Evolutionary conservation across 2,113 vertebrate genomes (phyloP).

Genomic region (Coturnix japonica): DNA sequence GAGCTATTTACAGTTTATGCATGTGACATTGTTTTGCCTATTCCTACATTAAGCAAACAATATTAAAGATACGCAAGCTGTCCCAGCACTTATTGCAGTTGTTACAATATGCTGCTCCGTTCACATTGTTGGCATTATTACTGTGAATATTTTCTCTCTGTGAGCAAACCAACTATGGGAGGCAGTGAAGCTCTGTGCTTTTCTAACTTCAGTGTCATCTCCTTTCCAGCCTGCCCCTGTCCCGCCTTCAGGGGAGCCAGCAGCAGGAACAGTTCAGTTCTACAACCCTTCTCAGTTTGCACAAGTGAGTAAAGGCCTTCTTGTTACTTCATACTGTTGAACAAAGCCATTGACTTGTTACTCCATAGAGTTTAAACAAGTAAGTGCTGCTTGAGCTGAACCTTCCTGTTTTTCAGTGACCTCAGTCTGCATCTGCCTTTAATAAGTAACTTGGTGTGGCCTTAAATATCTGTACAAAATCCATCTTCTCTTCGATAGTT

Average conservation of each 20-base stretch:
- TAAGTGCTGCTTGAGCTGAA: background rate
- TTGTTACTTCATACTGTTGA: background rate
- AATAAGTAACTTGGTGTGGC: background rate
- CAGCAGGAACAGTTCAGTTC: constrained; percentile 83
- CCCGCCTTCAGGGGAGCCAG: constrained; percentile 54
- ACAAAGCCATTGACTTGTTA: too few relatives aligned
- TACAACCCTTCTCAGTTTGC: constrained; percentile 91
- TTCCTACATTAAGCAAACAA: constrained; percentile 1
- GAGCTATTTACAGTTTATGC: constrained; percentile 18
- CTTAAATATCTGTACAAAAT: background rate
- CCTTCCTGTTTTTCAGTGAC: too few relatives aligned
- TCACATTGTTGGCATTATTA: background rate
- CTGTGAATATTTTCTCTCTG: background rate
- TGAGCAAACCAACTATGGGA: background rate
- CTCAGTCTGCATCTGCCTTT: background rate
- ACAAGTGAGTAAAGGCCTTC: constrained; percentile 78
- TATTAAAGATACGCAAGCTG: background rate
- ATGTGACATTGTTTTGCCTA: constrained; percentile 21
- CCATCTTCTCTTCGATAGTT: background rate
- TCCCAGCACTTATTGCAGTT: background rate
- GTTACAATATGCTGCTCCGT: background rate
- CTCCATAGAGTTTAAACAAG: background rate
- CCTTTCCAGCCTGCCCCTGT: constrained; percentile 48
- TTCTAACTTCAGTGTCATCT: background rate
- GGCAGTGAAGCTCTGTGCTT: background rate